These are phyloP conservation scores for Drosophila ficusphila DNA, from an alignment of 1,140 invertebrate genomes.

Conservation along the genomic window DNA sequence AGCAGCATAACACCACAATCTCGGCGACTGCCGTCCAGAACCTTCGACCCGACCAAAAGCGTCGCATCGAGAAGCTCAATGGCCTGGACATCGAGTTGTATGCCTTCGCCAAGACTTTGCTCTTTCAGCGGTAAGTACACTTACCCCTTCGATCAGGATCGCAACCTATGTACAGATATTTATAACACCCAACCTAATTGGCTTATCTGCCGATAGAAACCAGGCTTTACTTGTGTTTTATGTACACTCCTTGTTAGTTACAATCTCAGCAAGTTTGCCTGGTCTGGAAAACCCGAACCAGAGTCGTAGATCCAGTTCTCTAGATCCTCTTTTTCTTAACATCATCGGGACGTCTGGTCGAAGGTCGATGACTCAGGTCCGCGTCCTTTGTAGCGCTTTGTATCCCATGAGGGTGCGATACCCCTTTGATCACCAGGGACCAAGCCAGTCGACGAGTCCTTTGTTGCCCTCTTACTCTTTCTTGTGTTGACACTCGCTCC, in stretches of 20 bases:
- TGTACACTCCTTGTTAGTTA: conserved; percentile 3
- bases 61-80: conserved; percentile 92
- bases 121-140: conserved; percentile 88
- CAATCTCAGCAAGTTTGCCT: conserved; percentile 44
- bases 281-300: conserved; percentile 51
- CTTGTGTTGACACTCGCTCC: conserved; percentile 47
- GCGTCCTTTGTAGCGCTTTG: conserved; percentile 27
- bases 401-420: conserved; percentile 49
- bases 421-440: conserved; percentile 41
- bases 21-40: conserved; percentile 91
- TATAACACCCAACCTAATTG: conserved; percentile 36
- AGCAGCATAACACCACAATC: conserved; percentile 95
- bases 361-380: conserved; percentile 64
- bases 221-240: not conserved
- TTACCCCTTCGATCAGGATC: not conserved
- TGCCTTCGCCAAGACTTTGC: conserved; percentile 95
- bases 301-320: conserved; percentile 1
- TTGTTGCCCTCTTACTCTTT: conserved; percentile 38
- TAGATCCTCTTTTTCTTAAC: not conserved
- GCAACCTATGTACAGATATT: not conserved
- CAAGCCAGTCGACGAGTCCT: conserved; percentile 24
- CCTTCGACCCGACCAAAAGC: conserved; percentile 89
- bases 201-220: conserved; percentile 31
- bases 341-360: not conserved
- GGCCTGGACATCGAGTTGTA: conserved; percentile 96